These are phyloP conservation scores for Bufo gargarizans DNA, from an alignment of 2,113 vertebrate species.

Conservation along the genomic window DNA sequence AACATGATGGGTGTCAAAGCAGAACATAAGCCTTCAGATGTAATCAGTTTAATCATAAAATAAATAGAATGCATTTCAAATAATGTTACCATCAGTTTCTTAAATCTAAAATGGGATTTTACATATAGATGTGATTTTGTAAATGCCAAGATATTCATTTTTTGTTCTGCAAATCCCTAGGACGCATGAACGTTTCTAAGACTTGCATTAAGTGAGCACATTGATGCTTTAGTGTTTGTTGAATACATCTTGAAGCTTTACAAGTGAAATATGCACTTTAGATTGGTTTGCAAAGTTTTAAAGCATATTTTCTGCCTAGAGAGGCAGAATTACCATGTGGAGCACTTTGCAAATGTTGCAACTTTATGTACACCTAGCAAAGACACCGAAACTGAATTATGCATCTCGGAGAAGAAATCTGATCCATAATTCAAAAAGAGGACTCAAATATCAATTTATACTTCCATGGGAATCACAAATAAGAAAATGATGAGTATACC, in stretches of 20 bases:
- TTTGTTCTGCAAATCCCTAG: slow-evolving; percentile 35
- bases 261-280: slow-evolving; percentile 14
- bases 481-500: slow-evolving; percentile 40
- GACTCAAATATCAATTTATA: slow-evolving; percentile 50
- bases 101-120: slow-evolving; percentile 37
- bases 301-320: slow-evolving; percentile 44
- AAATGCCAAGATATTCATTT: slow-evolving; percentile 16
- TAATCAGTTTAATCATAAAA: slow-evolving; percentile 38
- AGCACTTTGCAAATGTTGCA: slow-evolving; percentile 41
- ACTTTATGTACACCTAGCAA: slow-evolving; percentile 37
- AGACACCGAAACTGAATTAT: slow-evolving; percentile 46
- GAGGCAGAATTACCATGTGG: slow-evolving; percentile 45
- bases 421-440: slow-evolving; percentile 54
- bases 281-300: slow-evolving; percentile 46
- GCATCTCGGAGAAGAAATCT: slow-evolving; percentile 54
- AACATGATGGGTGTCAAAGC: slow-evolving; percentile 9
- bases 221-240: slow-evolving; percentile 25
- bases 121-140: slow-evolving; percentile 40
- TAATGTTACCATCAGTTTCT: background rate
- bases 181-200: slow-evolving; percentile 27
- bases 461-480: slow-evolving; percentile 43
- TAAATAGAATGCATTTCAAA: background rate
- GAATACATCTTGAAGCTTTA: slow-evolving; percentile 42
- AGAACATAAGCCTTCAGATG: slow-evolving; percentile 15
- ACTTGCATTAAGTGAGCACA: slow-evolving; percentile 27